Percentiles rank a stretch among this genome's conserved stretches.
phyloP scores from a whole-genome alignment of 2,113 vertebrate genomes.

The Etheostoma cragini region DNA sequence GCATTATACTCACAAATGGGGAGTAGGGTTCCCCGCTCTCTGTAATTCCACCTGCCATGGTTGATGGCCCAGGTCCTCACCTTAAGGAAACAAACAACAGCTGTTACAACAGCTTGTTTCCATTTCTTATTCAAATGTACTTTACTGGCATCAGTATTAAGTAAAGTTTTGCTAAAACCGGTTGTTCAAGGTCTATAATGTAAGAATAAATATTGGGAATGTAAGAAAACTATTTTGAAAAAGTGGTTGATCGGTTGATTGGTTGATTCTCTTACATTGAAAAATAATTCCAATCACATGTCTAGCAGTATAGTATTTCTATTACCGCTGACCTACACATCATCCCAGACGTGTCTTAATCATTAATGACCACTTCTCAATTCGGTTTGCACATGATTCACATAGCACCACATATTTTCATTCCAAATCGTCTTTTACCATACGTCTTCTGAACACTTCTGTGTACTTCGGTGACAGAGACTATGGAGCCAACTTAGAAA shows the following conservation, averaged over 20 bases:
- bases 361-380: background rate
- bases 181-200: background rate
- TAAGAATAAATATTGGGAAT: background rate
- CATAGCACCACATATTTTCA: background rate
- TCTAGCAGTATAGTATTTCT: background rate
- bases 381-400: background rate
- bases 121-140: too few species aligned
- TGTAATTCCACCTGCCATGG: slow-evolving; percentile 95
- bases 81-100: slow-evolving; percentile 27
- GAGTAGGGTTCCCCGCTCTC: slow-evolving; percentile 96
- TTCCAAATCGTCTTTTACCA: background rate
- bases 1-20: slow-evolving; percentile 90
- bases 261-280: background rate
- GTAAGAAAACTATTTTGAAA: too few species aligned
- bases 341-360: rapidly evolving
- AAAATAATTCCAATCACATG: background rate
- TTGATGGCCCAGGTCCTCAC: slow-evolving; percentile 2
- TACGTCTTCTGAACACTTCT: background rate
- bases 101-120: background rate
- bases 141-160: too few species aligned
- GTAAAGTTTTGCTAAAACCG: background rate
- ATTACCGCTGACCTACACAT: rapidly evolving
- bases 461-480: too few species aligned
- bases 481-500: background rate
- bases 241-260: background rate